Conservation (phyloP, 1,140 invertebrate genomes). For the Anoplolepis gracilipes region DNA sequence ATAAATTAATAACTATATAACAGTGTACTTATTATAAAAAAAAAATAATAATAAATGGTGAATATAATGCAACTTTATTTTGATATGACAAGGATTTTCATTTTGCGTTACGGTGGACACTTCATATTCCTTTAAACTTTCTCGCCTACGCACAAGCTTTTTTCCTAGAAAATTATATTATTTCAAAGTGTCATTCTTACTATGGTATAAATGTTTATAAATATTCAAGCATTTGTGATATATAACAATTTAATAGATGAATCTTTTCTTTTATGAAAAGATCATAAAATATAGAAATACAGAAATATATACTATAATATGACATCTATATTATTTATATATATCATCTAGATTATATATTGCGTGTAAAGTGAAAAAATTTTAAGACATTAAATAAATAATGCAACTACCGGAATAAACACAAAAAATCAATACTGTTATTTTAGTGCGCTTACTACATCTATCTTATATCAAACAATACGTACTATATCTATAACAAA, state of each 20-base stretch:
- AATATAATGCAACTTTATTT: neutral
- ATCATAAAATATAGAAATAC: neutral
- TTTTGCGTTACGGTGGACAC: neutral
- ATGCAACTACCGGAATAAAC: neutral
- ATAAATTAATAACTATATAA: neutral
- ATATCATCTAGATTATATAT: neutral
- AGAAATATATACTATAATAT: neutral
- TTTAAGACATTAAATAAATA: neutral
- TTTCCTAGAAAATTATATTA: conserved; percentile 5
- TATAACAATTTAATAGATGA: neutral
- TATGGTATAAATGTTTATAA: neutral
- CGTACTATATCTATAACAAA: too few relatives aligned
- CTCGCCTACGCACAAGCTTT: neutral
- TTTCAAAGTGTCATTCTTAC: neutral
- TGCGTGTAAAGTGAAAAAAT: neutral
- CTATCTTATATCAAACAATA: too few relatives aligned
- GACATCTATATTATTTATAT: neutral
- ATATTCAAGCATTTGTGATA: neutral
- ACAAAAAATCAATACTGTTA: neutral
- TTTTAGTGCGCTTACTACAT: neutral
- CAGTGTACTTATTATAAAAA: neutral
- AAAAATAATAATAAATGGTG: conserved; percentile 5
- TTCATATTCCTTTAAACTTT: neutral
- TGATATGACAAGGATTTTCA: neutral
- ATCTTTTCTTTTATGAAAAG: neutral